Conservation (phyloP, 2,113 vertebrate species). For the Rhabdomys dilectus region DNA sequence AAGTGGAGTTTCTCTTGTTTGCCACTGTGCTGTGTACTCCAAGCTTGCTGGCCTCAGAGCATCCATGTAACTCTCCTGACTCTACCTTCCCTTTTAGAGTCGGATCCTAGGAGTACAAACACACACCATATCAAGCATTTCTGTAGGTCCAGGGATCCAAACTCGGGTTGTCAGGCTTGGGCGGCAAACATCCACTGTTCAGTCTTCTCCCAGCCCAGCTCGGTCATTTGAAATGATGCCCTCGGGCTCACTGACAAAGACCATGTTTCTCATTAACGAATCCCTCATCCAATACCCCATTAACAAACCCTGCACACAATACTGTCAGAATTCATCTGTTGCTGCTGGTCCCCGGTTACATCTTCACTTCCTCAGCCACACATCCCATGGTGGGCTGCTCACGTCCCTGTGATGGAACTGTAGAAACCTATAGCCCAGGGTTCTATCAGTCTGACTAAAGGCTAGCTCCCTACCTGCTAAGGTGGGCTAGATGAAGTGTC, state of each 20-base stretch:
- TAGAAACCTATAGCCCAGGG: background rate
- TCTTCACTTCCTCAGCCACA: background rate
- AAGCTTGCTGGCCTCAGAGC: background rate
- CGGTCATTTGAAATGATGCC: background rate
- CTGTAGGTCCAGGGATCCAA: background rate
- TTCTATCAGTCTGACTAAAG: background rate
- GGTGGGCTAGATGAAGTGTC: background rate
- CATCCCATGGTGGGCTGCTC: background rate
- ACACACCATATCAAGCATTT: background rate
- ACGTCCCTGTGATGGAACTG: background rate
- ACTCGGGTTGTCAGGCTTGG: background rate
- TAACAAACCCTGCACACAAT: background rate
- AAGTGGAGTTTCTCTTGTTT: background rate
- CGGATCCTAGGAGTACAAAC: background rate
- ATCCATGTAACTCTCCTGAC: background rate
- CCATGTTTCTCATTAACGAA: background rate
- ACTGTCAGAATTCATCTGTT: background rate
- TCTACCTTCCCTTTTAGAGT: background rate
- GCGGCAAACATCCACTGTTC: too few species aligned
- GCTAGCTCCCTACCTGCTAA: too few species aligned
- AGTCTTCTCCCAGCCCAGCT: background rate
- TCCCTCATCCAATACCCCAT: too few species aligned
- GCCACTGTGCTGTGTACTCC: background rate
- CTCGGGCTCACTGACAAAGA: background rate
- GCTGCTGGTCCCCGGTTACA: too few species aligned